Evolutionary conservation across 2,113 vertebrate species (phyloP), one percentile per base, ranked within the genome.

Genomic region (Heteronetta atricapilla): DNA sequence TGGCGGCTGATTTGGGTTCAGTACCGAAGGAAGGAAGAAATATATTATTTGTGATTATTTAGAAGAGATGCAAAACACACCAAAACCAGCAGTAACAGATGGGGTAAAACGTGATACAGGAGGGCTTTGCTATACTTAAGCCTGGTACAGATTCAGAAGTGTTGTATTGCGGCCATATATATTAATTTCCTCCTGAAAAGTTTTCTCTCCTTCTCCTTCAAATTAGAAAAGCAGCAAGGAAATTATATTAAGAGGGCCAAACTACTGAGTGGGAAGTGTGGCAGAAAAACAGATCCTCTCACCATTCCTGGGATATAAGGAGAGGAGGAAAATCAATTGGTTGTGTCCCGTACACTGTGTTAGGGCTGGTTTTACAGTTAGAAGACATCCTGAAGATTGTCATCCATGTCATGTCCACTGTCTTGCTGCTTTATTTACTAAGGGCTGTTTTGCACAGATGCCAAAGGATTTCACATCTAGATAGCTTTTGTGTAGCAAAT

Each of bases 71-170:
- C 56, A 40, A 70, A 84, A 6, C 34, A 75, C 50, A 21, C 17
- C 28, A 70, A 83, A 83, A 48, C 81, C 94, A 97, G 25, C 95
- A 95, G 79, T 94, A 94, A 90, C 80, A 95, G 94, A 92, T 96
- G 46, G 79, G 82, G 85, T 94, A 16, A 90, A 70, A 63, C 63
- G 73, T 63, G 93, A 64, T 60, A 55, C 5, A 17, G 69, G 59
- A 90, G 92, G 14, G 5, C 92, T 97, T 80, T 80, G 48, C 84
- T 94, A 44, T 86, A 72, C 40, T 77, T 46, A 40, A 8, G 58
- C 36, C 55, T 9, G 31, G 25, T 64, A 80, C 15, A 93, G 78
- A 75, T 83, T 48, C 69, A 90, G 69, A 95, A 90, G 44, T 86
- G 53, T 62, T 89, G 60, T 18, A 62, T 1, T 1, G 3, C 26